Conservation (phyloP, 2,797 vertebrate genomes). For the Varecia variegata region DNA sequence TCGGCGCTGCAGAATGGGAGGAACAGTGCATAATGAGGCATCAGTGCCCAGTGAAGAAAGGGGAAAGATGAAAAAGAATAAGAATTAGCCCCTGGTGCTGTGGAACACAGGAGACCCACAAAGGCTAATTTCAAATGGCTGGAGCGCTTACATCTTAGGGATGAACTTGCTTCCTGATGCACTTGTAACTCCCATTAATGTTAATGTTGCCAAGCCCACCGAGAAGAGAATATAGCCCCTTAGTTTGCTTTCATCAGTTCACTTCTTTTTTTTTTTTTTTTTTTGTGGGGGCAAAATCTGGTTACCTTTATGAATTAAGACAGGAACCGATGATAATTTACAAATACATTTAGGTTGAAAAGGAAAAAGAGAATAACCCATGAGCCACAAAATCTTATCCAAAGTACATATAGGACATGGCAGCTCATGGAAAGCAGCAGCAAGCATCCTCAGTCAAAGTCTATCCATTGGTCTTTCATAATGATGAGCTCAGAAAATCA, state of each 20-base stretch:
- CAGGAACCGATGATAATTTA: constrained; percentile 64
- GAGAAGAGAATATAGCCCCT: constrained; percentile 70
- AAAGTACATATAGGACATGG: constrained; percentile 4
- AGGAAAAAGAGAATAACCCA: constrained; percentile 65
- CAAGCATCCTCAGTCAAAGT: background rate
- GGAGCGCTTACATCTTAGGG: constrained; percentile 71
- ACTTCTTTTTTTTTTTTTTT: background rate
- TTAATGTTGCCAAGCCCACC: constrained; percentile 74
- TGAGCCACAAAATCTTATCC: constrained; percentile 30
- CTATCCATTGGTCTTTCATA: background rate
- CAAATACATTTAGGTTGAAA: constrained; percentile 56
- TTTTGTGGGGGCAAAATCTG: background rate
- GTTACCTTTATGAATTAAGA: constrained; percentile 73
- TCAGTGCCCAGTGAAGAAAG: constrained; percentile 73
- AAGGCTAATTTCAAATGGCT: constrained; percentile 78
- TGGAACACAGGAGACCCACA: constrained; percentile 73
- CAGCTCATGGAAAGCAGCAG: background rate
- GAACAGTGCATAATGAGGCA: constrained; percentile 70
- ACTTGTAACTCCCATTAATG: constrained; percentile 72
- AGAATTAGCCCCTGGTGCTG: constrained; percentile 78
- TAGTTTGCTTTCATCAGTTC: constrained; percentile 69
- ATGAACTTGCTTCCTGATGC: constrained; percentile 73
- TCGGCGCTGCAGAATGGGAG: background rate
- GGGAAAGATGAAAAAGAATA: constrained; percentile 79
- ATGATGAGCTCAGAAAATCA: background rate